A percentile compares a stretch with the other conserved stretches of the same genome.
Conservation (phyloP, 2,113 vertebrate genomes). For the Engraulis encrasicolus region DNA sequence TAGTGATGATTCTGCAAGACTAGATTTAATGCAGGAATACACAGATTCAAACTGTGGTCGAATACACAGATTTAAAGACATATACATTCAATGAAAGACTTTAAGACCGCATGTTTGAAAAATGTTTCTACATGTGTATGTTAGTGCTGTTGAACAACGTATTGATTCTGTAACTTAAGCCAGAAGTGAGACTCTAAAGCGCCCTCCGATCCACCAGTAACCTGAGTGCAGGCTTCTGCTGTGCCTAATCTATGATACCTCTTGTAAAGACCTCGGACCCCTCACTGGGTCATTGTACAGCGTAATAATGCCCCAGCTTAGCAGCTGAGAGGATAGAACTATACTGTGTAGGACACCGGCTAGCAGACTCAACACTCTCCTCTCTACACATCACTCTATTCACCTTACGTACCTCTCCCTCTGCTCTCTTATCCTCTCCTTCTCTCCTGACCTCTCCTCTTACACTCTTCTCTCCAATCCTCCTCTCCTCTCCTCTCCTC, state of each 20-base stretch:
- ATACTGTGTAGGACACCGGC: background rate
- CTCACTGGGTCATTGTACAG: background rate
- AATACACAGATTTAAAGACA: too few species aligned
- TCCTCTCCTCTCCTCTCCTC: too few species aligned
- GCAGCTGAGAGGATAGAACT: background rate
- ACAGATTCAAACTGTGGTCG: too few species aligned
- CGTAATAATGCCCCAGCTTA: background rate
- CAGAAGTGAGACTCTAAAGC: background rate
- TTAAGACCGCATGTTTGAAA: background rate
- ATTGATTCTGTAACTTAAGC: background rate
- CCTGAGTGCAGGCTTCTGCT: background rate
- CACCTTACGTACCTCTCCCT: too few species aligned
- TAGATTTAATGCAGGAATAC: too few species aligned
- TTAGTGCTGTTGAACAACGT: background rate
- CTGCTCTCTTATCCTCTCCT: too few species aligned
- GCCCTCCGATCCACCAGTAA: background rate
- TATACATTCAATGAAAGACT: background rate
- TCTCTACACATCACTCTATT: too few species aligned
- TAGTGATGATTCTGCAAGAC: too few species aligned
- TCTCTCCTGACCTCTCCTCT: too few species aligned
- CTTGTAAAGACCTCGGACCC: background rate
- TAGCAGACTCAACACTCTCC: background rate
- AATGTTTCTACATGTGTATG: background rate
- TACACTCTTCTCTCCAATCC: too few species aligned
- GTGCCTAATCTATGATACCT: background rate